These are phyloP conservation scores for Craniophora ligustri DNA, from an alignment of 2,888 invertebrate species.

Conservation along the genomic window DNA sequence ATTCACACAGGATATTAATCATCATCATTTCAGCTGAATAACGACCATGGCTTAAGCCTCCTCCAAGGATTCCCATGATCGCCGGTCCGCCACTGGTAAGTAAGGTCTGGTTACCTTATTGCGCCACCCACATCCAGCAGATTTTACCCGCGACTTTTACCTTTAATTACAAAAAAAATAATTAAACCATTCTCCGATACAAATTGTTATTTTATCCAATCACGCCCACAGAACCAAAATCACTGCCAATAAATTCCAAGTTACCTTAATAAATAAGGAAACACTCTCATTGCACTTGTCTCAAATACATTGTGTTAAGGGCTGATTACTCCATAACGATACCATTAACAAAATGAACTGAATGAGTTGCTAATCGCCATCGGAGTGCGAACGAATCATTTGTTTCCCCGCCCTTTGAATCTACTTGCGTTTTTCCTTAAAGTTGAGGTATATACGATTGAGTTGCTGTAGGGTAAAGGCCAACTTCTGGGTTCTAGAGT, in stretches of 20 bases:
- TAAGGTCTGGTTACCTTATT: no score
- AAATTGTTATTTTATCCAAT: no score
- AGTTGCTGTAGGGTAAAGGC: not conserved
- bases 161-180: no score
- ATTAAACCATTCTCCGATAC: no score
- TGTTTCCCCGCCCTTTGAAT: slow-evolving; percentile 16
- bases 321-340: slow-evolving; percentile 20
- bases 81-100: no score
- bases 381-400: slow-evolving; percentile 23
- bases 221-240: not conserved
- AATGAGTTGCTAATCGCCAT: slow-evolving; percentile 40
- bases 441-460: not conserved
- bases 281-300: not conserved
- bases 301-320: slow-evolving; percentile 7
- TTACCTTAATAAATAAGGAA: not conserved
- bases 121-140: no score
- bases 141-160: no score
- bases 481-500: not conserved
- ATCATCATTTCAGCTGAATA: no score
- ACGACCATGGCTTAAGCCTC: no score
- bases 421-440: slow-evolving; percentile 15
- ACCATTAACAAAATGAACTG: slow-evolving; percentile 38
- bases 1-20: no score
- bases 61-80: no score
- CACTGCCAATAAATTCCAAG: not conserved